These are phyloP conservation scores for Meloidogyne exigua DNA, from an alignment of 1,140 invertebrate species.

Conservation along the genomic window DNA sequence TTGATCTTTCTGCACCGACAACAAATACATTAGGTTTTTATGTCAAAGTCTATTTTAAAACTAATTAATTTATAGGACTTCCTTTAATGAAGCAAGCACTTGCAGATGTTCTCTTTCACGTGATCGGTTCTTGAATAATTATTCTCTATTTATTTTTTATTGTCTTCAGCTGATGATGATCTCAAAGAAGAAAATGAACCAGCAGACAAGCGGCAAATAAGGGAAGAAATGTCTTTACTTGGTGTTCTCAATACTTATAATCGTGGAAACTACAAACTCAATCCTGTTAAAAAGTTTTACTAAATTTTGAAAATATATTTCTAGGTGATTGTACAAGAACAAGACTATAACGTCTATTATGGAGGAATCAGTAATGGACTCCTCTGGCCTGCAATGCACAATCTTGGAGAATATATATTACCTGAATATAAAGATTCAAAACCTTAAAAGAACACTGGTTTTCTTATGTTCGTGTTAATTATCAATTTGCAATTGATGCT, in stretches of 20 bases:
- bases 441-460: slow-evolving; percentile 57
- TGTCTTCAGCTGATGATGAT: slow-evolving; percentile 55
- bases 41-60: neutral
- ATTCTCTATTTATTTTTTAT: neutral
- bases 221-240: slow-evolving; percentile 61
- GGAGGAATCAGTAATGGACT: slow-evolving; percentile 62
- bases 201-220: slow-evolving; percentile 29
- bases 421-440: slow-evolving; percentile 57
- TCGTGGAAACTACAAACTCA: slow-evolving; percentile 59
- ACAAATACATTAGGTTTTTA: slow-evolving; percentile 53
- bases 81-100: slow-evolving; percentile 59
- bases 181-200: slow-evolving; percentile 46
- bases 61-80: slow-evolving; percentile 32
- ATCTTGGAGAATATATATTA: slow-evolving; percentile 63
- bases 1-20: slow-evolving; percentile 47
- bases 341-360: slow-evolving; percentile 62
- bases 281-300: slow-evolving; percentile 40
- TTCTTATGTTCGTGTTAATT: slow-evolving; percentile 61
- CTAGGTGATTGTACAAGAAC: slow-evolving; percentile 55
- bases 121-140: slow-evolving; percentile 34
- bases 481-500: slow-evolving; percentile 62
- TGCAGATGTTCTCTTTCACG: slow-evolving; percentile 64
- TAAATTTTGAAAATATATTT: neutral
- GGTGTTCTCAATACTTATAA: slow-evolving; percentile 63
- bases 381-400: slow-evolving; percentile 62